phyloP scores from a whole-genome alignment of 2,888 invertebrate genomes.

The Machimus atricapillus region DNA sequence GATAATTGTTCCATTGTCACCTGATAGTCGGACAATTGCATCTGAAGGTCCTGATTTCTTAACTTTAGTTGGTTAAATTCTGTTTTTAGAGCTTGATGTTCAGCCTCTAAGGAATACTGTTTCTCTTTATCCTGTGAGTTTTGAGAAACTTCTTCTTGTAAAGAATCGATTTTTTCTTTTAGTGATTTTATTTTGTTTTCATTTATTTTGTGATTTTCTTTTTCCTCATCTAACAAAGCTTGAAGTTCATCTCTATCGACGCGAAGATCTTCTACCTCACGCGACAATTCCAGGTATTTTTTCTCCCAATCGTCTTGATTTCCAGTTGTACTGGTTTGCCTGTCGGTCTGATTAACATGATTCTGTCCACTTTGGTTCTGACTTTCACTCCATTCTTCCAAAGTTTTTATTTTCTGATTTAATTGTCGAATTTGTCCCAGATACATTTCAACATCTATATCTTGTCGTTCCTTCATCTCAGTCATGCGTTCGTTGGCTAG shows the following conservation, averaged over 20 bases:
- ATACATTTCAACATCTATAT: conserved; percentile 76
- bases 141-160: conserved; percentile 40
- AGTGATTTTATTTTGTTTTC: conserved; percentile 53
- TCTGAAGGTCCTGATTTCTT: conserved; percentile 52
- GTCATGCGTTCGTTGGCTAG: conserved; percentile 78
- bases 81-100: conserved; percentile 51
- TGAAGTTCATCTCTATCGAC: conserved; percentile 70
- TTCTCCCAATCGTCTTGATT: conserved; percentile 42
- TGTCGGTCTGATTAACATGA: not conserved
- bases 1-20: conserved; percentile 45
- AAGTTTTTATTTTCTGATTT: conserved; percentile 69
- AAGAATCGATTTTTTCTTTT: conserved; percentile 51
- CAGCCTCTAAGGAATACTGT: conserved; percentile 48
- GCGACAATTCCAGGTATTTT: conserved; percentile 64
- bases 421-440: conserved; percentile 76
- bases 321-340: not conserved
- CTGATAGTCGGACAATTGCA: conserved; percentile 50
- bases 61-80: conserved; percentile 53
- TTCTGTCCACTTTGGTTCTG: not conserved
- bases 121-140: not conserved
- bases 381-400: conserved; percentile 63
- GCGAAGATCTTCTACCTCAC: conserved; percentile 67
- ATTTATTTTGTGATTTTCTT: conserved; percentile 57
- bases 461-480: conserved; percentile 83
- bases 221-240: conserved; percentile 65